Base-by-base conservation (phyloP, 2,113 vertebrate species). In the Nycticryphes semicollaris region DNA sequence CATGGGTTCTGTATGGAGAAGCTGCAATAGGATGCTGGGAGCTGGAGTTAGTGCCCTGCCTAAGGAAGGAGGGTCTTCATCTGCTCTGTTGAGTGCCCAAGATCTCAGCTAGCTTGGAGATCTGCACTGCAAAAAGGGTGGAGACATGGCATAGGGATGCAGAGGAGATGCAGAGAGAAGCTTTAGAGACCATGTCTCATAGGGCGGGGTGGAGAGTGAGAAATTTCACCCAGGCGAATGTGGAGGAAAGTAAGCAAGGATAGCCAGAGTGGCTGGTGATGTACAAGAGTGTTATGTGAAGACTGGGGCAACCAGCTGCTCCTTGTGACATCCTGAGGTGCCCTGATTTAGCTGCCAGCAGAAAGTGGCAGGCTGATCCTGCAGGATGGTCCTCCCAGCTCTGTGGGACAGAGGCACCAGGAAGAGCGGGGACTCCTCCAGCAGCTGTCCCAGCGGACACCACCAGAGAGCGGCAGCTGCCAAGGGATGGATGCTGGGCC, bases 381-480 rank as follows among this genome's bases (percentile, higher is more conserved):
- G 35, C 43, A 4, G 51, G 12, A 27, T 4, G 1, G 35, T 31
- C 17, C 27, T 47, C 56, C 47, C 73, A 39, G 35, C 43, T 21
- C 30, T 4, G 5, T 0, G 69, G 33, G 31, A 39, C 14, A 3
- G 48, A 62, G 48, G 39, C 3, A 12, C 14, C 43, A 9, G 31
- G 13, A 9, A 12, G 68, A 59, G 64, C 3, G 0, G 35, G 76
- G 31, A 7, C 19, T 2, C 41, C 88, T 51, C 33, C 20, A 0
- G 72, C 80, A 57, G 91, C 81, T 25, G 27, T 94, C 23, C 91
- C 86, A 9, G 41, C 35, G 12, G 4, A 47, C 75, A 28, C 93
- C 88, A 22, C 67, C 90, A 96, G 96, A 74, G 96, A 92, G 92
- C 76, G 70, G 94, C 94, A 94, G 79, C 57, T 14, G 31, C 31